Evolutionary conservation across 2,888 invertebrate genomes (phyloP), one percentile per base, ranked within the genome.

Genomic region (Monochamus alternatus): DNA sequence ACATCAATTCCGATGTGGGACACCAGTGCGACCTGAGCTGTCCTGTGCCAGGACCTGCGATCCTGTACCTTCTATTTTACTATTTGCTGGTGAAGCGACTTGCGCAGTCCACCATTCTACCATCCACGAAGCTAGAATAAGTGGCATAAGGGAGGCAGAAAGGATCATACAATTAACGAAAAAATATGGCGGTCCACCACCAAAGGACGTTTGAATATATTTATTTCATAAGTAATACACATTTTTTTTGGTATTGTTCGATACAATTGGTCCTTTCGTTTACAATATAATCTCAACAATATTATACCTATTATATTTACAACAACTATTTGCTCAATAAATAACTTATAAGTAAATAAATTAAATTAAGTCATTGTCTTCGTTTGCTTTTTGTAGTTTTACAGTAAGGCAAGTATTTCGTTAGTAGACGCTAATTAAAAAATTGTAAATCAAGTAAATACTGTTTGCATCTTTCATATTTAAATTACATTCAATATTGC

Each of bases 51-150:
- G 90, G 90, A 5, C 92, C 1, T 92, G 92, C 81, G 93, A 93
- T 67, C 88, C 90, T 5, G 90, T 92, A 22, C 92, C 93, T 0
- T 95, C 95, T 0, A 91, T 92, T 69, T 87, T 96, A 64, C 87
- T 95, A 62, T 96, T 96, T 87, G 96, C 96, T n/a, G 96, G 96
- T 0, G 96, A 96, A 89, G 96, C 95, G 0, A 95, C 95, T 0
- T 93, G 94, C 51, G 92, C 93, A 1, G 93, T 94, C 31, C 94
- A 94, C 82, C 95, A 94, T 81, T 94, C 95, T 30, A 95, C 95
- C 1, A 93, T 94, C 0, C 95, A 96, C 83, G 96, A 95, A 2
- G 96, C 96, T 3, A 90, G 95, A 76, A 87, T 94, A 68, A 95
- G 95, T 84, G 96, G 96, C 2, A 93, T 95, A 80, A 90, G 95